Evolutionary conservation across 2,797 vertebrate genomes (phyloP).

Genomic region (Tragopan temminckii): DNA sequence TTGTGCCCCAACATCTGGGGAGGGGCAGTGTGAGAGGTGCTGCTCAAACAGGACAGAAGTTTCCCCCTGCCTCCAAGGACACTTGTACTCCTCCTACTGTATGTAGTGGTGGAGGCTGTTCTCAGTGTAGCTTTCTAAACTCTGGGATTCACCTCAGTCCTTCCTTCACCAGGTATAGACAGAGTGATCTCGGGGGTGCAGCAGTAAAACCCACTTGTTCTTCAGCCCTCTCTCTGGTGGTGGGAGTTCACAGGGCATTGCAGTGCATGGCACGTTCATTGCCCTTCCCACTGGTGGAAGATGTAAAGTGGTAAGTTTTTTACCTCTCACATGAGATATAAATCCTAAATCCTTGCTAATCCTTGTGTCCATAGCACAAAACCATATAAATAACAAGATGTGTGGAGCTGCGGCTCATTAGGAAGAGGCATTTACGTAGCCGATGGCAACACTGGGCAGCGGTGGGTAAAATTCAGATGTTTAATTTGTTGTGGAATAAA

Average conservation of each 20-base stretch:
- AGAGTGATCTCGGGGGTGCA: background rate
- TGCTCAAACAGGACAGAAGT: background rate
- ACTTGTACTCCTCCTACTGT: background rate
- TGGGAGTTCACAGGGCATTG: background rate
- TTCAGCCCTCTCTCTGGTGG: background rate
- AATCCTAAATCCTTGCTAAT: conserved; percentile 46
- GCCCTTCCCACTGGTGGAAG: background rate
- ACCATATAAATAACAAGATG: background rate
- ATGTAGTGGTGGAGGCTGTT: background rate
- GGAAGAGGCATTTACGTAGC: conserved; percentile 2
- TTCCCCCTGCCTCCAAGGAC: background rate
- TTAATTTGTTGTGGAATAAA: conserved; percentile 13
- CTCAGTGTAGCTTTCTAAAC: background rate
- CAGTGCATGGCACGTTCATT: background rate
- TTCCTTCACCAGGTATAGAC: background rate
- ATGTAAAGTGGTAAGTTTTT: background rate
- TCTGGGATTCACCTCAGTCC: background rate
- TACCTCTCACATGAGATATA: background rate
- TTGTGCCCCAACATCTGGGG: background rate
- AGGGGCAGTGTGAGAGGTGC: background rate
- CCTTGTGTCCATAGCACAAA: conserved; percentile 9
- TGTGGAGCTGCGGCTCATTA: background rate
- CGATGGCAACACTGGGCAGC: background rate
- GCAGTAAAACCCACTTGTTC: background rate
- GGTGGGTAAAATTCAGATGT: background rate